Conservation (phyloP, 2,888 invertebrate species). For the Lymantria dispar region DNA sequence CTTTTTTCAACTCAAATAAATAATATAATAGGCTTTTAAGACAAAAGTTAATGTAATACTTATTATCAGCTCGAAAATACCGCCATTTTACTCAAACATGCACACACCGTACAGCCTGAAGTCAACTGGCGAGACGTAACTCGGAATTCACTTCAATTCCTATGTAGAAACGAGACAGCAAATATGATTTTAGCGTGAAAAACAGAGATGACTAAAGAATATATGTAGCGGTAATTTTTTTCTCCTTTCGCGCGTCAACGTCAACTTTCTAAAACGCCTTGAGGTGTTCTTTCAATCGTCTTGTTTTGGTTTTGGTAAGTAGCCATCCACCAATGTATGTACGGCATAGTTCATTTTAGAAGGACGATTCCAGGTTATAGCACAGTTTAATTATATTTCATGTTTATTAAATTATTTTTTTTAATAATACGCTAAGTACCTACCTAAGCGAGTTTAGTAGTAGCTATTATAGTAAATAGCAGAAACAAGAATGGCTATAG, state of each 20-base stretch:
- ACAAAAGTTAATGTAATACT: slow-evolving; percentile 34
- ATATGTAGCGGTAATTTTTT: slow-evolving; percentile 77
- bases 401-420: no score
- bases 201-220: slow-evolving; percentile 58
- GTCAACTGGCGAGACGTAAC: slow-evolving; percentile 59
- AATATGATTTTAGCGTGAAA: slow-evolving; percentile 27
- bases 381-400: no score
- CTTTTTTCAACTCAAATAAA: slow-evolving; percentile 7
- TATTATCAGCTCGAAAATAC: slow-evolving; percentile 38
- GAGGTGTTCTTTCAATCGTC: slow-evolving; percentile 48
- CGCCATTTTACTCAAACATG: slow-evolving; percentile 49
- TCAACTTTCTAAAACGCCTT: slow-evolving; percentile 77
- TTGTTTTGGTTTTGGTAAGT: slow-evolving; percentile 39
- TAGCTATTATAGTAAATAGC: no score
- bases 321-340: background rate
- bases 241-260: slow-evolving; percentile 75
- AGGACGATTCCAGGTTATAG: no score
- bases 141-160: slow-evolving; percentile 51
- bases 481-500: no score
- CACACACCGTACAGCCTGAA: slow-evolving; percentile 53
- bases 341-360: no score
- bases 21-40: background rate
- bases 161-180: slow-evolving; percentile 50
- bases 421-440: no score
- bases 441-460: no score